Percentiles rank a stretch among this genome's conserved stretches.
Conservation (phyloP, 2,797 vertebrate genomes). For the Smutsia temminckii region DNA sequence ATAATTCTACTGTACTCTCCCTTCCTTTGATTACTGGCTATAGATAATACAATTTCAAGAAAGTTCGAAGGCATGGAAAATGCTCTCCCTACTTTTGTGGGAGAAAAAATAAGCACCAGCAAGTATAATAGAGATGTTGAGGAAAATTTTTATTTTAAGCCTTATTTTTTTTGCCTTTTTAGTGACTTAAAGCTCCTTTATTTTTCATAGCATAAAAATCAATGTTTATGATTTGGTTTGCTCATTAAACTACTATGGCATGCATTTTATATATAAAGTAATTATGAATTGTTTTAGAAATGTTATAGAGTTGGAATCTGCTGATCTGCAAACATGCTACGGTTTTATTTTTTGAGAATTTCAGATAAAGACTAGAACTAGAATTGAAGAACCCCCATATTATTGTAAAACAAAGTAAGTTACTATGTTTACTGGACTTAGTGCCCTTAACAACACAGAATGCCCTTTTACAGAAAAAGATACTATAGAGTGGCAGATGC, state of each 20-base stretch:
- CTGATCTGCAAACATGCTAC: not conserved
- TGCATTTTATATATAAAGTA: not conserved
- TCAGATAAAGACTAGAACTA: conserved; percentile 8
- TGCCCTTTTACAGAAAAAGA: not conserved
- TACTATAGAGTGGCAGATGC: not conserved
- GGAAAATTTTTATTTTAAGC: not conserved
- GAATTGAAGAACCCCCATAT: not conserved
- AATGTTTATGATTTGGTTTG: not conserved
- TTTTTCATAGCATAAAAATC: conserved; percentile 9
- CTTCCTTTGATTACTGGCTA: conserved; percentile 38
- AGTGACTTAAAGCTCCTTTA: not conserved
- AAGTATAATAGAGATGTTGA: not conserved
- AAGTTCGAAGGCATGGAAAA: not conserved
- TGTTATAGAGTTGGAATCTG: not conserved
- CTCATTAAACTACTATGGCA: not conserved
- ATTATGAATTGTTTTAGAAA: conserved; percentile 22
- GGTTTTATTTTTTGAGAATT: not conserved
- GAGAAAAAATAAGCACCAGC: not conserved
- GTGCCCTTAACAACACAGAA: not conserved
- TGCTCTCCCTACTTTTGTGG: not conserved
- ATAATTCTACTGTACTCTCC: not conserved
- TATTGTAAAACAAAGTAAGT: conserved; percentile 12
- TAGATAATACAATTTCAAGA: not conserved
- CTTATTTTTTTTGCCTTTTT: not conserved
- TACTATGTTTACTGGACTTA: not conserved